Base-by-base conservation (phyloP, 2,113 vertebrate species). In the Sporophila hypoxantha region DNA sequence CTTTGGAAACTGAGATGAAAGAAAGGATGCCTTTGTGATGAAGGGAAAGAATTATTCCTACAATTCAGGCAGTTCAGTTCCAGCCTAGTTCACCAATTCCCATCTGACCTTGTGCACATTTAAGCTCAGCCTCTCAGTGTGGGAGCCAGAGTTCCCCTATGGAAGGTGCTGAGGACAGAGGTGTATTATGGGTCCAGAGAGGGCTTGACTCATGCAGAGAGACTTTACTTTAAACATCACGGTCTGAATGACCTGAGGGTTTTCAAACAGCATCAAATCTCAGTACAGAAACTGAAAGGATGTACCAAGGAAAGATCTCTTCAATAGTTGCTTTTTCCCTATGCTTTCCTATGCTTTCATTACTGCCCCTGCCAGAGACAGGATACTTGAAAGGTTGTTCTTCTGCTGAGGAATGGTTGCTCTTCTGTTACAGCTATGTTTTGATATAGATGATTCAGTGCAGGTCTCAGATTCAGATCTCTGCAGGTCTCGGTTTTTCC, bases 321-420 rank as follows among this genome's bases (percentile, higher is more conserved):
- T 87, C 89, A 78, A 81, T 44, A 93, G 82, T 61, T 89, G 32
- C 69, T 70, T 93, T 91, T 87, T 77, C 60, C 36, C 73, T 80
- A 0, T 18, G 46, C 55, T 88, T 87, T 82, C 55, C 75, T 73
- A 39, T 16, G 65, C 85, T 94, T 94, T 93, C 85, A 85, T 92
- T 91, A 80, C 46, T 82, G 79, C 52, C 80, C 39, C 73, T 88
- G 74, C 49, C 88, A 91, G 91, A 89, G 39, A 83, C 42, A 85
- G 70, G 82, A 87, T 89, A 89, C 73, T 92, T 92, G 70, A 93
- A 95, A 95, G 93, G 86, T 91, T 83, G 79, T 92, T 94, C 87
- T 88, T 93, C 88, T 86, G 86, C 65, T 83, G 62, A 89, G 83
- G 74, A 89, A 83, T 78, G 88, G 74, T 91, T 85, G 69, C 80